Evolutionary conservation across 2,888 invertebrate species (phyloP).

Genomic region (Drosophila mimetica): DNA sequence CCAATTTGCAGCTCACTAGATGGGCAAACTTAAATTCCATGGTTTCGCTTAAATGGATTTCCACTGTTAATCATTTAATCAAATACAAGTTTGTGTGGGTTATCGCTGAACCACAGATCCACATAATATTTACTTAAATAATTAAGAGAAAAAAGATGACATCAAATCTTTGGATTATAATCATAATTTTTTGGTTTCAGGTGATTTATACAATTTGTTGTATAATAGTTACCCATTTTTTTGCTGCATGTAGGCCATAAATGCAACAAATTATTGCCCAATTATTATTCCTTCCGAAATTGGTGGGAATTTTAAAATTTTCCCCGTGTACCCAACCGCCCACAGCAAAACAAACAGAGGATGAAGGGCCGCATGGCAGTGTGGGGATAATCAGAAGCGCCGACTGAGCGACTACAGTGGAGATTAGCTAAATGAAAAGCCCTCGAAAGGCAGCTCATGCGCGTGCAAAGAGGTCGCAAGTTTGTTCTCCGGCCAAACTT

Average conservation of each 20-base stretch:
- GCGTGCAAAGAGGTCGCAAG: slow-evolving; percentile 32
- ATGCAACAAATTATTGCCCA: neutral
- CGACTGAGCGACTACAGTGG: slow-evolving; percentile 43
- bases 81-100: neutral
- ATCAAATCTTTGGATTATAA: neutral
- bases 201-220: no score
- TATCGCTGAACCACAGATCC: no score
- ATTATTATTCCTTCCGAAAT: neutral
- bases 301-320: neutral
- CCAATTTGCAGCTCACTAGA: neutral
- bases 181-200: no score
- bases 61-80: neutral
- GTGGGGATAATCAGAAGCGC: slow-evolving; percentile 44
- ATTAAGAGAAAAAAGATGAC: neutral
- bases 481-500: slow-evolving; percentile 36
- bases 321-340: neutral
- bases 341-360: slow-evolving; percentile 33
- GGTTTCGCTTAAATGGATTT: neutral
- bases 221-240: neutral
- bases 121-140: neutral
- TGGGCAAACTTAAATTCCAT: no score
- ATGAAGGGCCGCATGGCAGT: slow-evolving; percentile 7
- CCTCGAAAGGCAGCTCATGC: slow-evolving; percentile 40
- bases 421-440: slow-evolving; percentile 70
- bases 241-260: neutral